Base-by-base conservation (phyloP, 2,797 vertebrate species). In the Glossophaga mutica region DNA sequence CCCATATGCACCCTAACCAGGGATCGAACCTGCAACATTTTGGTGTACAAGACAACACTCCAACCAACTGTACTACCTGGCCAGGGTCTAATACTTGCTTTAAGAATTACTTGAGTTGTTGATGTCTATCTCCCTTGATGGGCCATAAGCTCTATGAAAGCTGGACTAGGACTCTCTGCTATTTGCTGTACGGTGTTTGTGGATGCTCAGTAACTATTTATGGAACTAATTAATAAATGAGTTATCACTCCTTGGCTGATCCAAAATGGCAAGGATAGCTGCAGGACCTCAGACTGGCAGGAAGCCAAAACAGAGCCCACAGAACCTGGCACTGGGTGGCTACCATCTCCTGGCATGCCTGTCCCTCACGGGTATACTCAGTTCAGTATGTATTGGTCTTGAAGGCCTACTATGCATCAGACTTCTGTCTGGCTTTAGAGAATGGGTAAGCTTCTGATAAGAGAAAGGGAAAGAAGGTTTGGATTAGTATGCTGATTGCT, bases 101-200 rank as follows among this genome's bases (percentile, higher is more conserved):
- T 57, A 71, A 94, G 76, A 88, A 32, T 52, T 34, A 37, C 57
- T 50, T 90, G 89, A 68, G 37, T 57, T 82, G 79, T 90, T 44
- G 3, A 46, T 34, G 32, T 46, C 42, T 10, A 4, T 67, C 48
- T 84, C 29, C 34, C 93, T 34, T 52, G 55, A 26, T 59, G 14
- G 29, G 46, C 22, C 5, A n/a, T 71, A 46, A 39, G 19, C 16
- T 87, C 34, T 16, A 5, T 3, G 26, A 65, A 4, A 42, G 29
- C 52, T 32, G 26, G 16, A 9, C 29, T 55, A 9, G 44, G 15
- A 42, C 37, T 70, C 39, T 34, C 78, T 22, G 50, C 52, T 83
- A 15, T 78, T 77, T 79, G 73, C 73, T 32, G 1, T 34, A 9
- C 0, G 44, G 29, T 37, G 24, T 48, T 39, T 77, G 3, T 34